phyloP scores from a whole-genome alignment of 2,797 vertebrate species.

The Danio choprae region DNA sequence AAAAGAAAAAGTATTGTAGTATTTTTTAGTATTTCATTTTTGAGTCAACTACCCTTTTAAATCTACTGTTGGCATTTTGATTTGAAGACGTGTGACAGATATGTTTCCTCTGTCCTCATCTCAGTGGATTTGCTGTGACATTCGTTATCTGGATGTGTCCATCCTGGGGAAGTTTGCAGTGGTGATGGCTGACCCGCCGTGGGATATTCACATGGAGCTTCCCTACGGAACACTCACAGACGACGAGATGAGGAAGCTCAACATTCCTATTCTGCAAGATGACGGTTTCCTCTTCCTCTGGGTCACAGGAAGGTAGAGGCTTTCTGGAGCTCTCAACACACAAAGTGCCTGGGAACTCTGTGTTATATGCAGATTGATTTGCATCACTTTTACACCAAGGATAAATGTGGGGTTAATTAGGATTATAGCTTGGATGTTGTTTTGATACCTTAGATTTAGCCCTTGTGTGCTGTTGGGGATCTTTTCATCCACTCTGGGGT shows the following conservation, averaged over 20 bases:
- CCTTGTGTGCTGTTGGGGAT: too few relatives aligned
- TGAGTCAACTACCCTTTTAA: not conserved
- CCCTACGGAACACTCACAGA: constrained; percentile 94
- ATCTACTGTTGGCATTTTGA: not conserved
- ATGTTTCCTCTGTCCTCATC: not conserved
- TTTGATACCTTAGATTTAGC: not conserved
- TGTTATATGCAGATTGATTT: not conserved
- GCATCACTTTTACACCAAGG: not conserved
- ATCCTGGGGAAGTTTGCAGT: constrained; percentile 95
- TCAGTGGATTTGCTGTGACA: constrained; percentile 92
- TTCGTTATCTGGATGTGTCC: constrained; percentile 91
- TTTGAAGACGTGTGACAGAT: not conserved
- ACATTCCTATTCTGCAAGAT: constrained; percentile 92
- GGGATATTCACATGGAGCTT: constrained; percentile 98
- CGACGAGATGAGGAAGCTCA: constrained; percentile 95
- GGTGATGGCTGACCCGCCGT: constrained; percentile 96
- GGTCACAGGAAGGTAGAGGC: constrained; percentile 90
- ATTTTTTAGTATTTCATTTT: too few relatives aligned
- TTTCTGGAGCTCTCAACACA: not conserved
- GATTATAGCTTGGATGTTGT: not conserved
- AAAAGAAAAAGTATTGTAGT: too few relatives aligned
- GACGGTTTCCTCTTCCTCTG: constrained; percentile 96
- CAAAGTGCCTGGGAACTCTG: not conserved
- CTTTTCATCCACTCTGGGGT: too few relatives aligned
- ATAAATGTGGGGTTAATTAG: not conserved